A percentile compares a stretch with the other conserved stretches of the same genome.
Conservation (phyloP, 2,797 vertebrate genomes). For the Coendou prehensilis region DNA sequence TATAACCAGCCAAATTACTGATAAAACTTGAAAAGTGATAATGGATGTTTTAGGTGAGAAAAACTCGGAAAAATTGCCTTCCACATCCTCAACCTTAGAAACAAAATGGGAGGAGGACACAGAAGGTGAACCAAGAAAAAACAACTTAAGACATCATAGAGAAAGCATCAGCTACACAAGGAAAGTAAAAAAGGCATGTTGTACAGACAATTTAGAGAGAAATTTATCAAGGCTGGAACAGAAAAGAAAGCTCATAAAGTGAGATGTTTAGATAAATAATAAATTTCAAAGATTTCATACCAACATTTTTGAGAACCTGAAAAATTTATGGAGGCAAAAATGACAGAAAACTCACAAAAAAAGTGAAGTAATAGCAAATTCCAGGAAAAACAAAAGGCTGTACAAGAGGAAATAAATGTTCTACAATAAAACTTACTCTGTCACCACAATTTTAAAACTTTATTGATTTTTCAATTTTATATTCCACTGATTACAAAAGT, state of each 20-base stretch:
- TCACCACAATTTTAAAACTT: not conserved
- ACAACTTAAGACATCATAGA: not conserved
- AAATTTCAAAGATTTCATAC: slow-evolving; percentile 22
- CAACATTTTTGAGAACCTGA: not conserved
- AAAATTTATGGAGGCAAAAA: not conserved
- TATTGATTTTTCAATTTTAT: slow-evolving; percentile 45
- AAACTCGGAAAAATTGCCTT: not conserved
- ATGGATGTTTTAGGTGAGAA: not conserved
- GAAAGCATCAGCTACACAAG: not conserved
- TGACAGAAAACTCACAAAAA: not conserved
- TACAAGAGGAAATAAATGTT: not conserved
- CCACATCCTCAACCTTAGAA: not conserved
- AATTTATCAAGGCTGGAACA: not conserved
- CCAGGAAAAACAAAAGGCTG: not conserved
- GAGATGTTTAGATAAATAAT: slow-evolving; percentile 43
- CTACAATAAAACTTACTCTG: not conserved
- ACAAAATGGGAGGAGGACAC: not conserved
- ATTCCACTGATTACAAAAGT: not conserved
- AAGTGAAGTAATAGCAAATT: slow-evolving; percentile 33
- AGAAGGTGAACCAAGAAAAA: not conserved
- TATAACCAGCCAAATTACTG: not conserved
- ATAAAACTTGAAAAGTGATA: not conserved
- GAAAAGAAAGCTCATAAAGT: not conserved
- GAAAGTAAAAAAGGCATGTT: not conserved
- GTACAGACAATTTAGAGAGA: not conserved